Base-by-base conservation (phyloP, 2,113 vertebrate genomes). In the Hippocampus guttulatus region DNA sequence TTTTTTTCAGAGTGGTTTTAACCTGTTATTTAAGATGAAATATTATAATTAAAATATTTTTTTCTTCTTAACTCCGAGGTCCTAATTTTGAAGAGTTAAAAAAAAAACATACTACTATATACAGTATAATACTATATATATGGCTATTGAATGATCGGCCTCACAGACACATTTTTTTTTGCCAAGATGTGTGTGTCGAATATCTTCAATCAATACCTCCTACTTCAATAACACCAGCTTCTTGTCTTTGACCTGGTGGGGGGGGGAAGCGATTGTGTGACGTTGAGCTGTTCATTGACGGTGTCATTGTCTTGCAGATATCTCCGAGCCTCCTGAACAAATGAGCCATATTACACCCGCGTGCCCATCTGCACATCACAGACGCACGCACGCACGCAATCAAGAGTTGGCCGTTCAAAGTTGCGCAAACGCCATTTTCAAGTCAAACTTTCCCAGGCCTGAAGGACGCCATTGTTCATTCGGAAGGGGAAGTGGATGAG, bases 241-340 rank as follows among this genome's bases (percentile, higher is more conserved):
- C 27, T 27, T 14, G 12, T 12, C 30, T 33, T 33, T 33, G 3
- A 33, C n/a, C n/a, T n/a, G n/a, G 30, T 33, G 30, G 30, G 30
- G 3, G 30, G 30, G 30, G 30, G 55, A 23, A 1, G 3, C 20
- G 20, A 63, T 40, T 63, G 38, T 11, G 33, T 12, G 38, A 12
- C 62, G 38, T 41, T 68, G 55, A 55, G 30, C 41, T 33, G 3
- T 33, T 25, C 45, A 38, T 49, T 67, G 21, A 38, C 60, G 69
- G 45, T 12, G 51, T 69, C 23, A 79, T 79, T 78, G 74, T 75
- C 70, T 75, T 77, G 64, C 68, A 71, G 73, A 84, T 76, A 80
- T 79, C 33, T 20, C 71, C 77, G 76, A 76, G 72, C 70, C 70
- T 61, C 27, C 30, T 30, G 30, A 33, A 81, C 70, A 75, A 2